Conservation (phyloP, 2,797 vertebrate genomes). For the Linurgus olivaceus region DNA sequence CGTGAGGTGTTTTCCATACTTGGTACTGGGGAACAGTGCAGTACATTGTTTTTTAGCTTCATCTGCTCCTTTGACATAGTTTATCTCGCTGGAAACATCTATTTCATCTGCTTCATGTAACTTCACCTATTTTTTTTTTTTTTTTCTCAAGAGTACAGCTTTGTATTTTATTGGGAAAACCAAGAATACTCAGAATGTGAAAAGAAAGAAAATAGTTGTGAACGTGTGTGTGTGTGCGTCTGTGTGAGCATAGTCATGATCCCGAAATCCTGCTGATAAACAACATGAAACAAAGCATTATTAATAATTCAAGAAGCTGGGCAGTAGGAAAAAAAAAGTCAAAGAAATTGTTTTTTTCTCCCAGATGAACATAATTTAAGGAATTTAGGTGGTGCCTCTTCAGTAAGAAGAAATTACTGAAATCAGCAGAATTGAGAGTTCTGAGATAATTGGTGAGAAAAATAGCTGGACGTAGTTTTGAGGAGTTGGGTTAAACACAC, state of each 20-base stretch:
- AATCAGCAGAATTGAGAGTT: background rate
- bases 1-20: background rate
- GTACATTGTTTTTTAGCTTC: background rate
- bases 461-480: background rate
- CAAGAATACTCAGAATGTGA: background rate
- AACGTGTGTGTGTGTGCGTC: background rate
- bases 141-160: background rate
- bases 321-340: background rate
- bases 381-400: constrained; percentile 11
- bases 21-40: background rate
- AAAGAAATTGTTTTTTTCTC: background rate
- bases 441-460: background rate
- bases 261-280: constrained; percentile 14
- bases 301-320: constrained; percentile 43
- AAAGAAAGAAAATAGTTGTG: constrained; percentile 11
- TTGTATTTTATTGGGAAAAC: background rate
- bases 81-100: background rate
- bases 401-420: constrained; percentile 35
- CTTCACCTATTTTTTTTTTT: background rate
- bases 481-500: background rate
- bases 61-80: background rate
- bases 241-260: background rate
- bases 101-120: background rate
- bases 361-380: constrained; percentile 10
- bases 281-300: constrained; percentile 55